phyloP scores from a whole-genome alignment of 1,140 invertebrate genomes.

The Drosophila trapezifrons region DNA sequence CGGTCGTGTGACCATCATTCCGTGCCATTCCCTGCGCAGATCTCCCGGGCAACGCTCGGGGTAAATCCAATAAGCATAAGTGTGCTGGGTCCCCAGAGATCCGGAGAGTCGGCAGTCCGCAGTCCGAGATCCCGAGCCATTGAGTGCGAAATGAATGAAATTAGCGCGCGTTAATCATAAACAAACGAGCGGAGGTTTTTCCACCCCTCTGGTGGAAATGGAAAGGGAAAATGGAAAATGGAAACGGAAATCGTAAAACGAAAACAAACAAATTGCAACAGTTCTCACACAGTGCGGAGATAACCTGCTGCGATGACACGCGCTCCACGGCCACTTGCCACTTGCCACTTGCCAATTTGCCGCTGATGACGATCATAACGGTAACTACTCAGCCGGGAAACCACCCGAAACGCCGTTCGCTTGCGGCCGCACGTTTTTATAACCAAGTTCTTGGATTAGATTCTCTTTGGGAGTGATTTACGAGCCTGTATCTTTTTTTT shows the following conservation, averaged over 20 bases:
- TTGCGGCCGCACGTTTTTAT: conserved; percentile 21
- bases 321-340: conserved; percentile 31
- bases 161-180: conserved; percentile 81
- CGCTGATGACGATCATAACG: conserved; percentile 41
- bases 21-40: neutral
- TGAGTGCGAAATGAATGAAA: conserved; percentile 77
- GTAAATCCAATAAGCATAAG: conserved; percentile 75
- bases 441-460: neutral
- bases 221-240: neutral
- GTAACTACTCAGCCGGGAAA: conserved; percentile 68
- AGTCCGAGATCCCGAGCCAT: conserved; percentile 14
- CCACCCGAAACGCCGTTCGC: conserved; percentile 20
- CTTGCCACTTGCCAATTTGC: conserved; percentile 75
- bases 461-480: conserved; percentile 3
- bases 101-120: neutral
- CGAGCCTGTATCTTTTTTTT: neutral
- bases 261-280: conserved; percentile 76
- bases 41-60: conserved; percentile 13
- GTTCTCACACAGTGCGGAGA: conserved; percentile 58
- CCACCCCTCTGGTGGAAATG: neutral
- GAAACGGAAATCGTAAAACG: conserved; percentile 1
- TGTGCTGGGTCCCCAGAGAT: conserved; percentile 64
- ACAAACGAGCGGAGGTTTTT: conserved; percentile 53
- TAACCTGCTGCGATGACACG: conserved; percentile 71
- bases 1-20: conserved; percentile 51